Evolutionary conservation across 2,888 invertebrate genomes (phyloP).

Genomic region (Eucera pruinosa): DNA sequence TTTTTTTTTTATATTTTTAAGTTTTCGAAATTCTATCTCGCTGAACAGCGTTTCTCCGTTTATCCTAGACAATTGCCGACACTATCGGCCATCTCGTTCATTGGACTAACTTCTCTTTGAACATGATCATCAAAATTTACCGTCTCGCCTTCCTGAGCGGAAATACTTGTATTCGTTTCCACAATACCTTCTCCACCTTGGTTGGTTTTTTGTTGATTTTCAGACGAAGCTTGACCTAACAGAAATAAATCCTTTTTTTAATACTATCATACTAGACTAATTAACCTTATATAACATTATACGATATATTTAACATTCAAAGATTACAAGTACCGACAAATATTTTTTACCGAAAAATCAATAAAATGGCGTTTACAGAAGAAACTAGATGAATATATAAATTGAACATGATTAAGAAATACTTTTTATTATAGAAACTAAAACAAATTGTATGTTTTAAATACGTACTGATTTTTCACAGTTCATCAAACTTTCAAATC

Average conservation of each 20-base stretch:
- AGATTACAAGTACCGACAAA: too few relatives aligned
- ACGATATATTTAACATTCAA: too few relatives aligned
- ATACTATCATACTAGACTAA: background rate
- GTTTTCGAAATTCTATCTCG: slow-evolving; percentile 8
- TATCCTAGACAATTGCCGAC: slow-evolving; percentile 46
- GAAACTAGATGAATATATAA: too few relatives aligned
- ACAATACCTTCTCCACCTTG: slow-evolving; percentile 62
- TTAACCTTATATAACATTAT: too few relatives aligned
- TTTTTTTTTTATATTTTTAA: slow-evolving; percentile 6
- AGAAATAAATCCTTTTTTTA: too few relatives aligned
- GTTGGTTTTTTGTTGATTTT: slow-evolving; percentile 65
- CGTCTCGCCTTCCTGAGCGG: slow-evolving; percentile 49
- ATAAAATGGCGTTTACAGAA: too few relatives aligned
- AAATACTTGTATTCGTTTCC: slow-evolving; percentile 47
- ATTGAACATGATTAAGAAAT: too few relatives aligned
- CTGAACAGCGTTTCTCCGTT: background rate
- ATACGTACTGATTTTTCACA: too few relatives aligned
- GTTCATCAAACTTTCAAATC: too few relatives aligned
- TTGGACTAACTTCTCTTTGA: slow-evolving; percentile 53
- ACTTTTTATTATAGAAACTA: too few relatives aligned
- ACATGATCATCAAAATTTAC: slow-evolving; percentile 45
- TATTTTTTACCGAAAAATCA: too few relatives aligned
- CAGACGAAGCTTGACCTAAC: slow-evolving; percentile 69
- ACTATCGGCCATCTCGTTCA: slow-evolving; percentile 63
- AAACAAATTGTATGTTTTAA: too few relatives aligned